A percentile compares a stretch with the other conserved stretches of the same genome.
phyloP scores from a whole-genome alignment of 2,797 vertebrate species.

The Apogon talboti region DNA sequence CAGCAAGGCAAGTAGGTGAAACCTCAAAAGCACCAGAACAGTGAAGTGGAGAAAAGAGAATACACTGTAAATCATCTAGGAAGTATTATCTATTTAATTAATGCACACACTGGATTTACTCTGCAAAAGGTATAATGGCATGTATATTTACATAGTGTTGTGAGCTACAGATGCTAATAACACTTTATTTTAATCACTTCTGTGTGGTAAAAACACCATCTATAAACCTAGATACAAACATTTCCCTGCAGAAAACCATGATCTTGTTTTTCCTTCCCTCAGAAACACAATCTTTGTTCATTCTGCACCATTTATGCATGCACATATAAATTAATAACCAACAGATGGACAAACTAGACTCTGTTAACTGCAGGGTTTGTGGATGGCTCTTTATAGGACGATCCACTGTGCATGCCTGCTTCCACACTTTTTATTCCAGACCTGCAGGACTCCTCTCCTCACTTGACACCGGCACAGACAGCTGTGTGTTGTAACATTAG shows the following conservation, averaged over 20 bases:
- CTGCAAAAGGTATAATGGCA: background rate
- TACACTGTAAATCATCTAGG: background rate
- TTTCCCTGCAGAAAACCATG: background rate
- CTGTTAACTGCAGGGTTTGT: no score
- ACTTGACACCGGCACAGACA: slow-evolving; percentile 29
- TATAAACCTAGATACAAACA: background rate
- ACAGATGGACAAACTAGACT: no score
- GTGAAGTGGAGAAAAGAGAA: background rate
- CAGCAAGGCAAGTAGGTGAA: background rate
- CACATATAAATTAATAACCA: no score
- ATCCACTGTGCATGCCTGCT: slow-evolving; percentile 25
- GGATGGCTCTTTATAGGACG: slow-evolving; percentile 1
- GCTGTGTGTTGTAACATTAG: slow-evolving; percentile 53
- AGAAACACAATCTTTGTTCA: background rate
- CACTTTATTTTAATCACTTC: background rate
- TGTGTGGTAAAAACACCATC: background rate
- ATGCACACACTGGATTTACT: background rate
- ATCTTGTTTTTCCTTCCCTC: background rate
- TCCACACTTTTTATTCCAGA: slow-evolving; percentile 27
- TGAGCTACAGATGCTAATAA: no score
- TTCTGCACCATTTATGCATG: no score
- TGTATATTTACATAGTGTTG: background rate
- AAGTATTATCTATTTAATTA: background rate
- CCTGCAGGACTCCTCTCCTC: slow-evolving; percentile 36
- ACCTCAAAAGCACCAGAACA: background rate